Percentiles rank a stretch among this genome's conserved stretches.
Evolutionary conservation across 2,888 invertebrate genomes (phyloP).

Genomic region (Monoplex corrugatus): DNA sequence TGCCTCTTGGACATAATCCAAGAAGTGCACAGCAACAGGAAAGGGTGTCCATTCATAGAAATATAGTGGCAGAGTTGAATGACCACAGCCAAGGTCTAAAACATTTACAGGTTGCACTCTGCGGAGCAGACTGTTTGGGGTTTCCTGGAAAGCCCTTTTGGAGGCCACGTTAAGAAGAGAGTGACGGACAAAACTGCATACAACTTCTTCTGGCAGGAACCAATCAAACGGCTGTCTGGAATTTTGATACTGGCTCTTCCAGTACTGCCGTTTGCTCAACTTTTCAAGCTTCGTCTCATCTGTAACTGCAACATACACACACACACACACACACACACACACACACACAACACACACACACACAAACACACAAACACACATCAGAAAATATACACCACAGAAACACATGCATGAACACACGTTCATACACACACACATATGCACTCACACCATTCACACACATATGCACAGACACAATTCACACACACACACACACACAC

Average conservation of each 20-base stretch:
- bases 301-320: background rate
- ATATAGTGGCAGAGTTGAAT: conserved; percentile 42
- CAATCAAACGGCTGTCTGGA: conserved; percentile 37
- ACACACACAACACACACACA: too few relatives aligned
- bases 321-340: background rate
- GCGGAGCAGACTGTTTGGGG: background rate
- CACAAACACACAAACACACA: background rate
- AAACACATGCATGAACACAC: background rate
- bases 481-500: background rate
- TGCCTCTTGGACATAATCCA: conserved; percentile 55
- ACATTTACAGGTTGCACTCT: conserved; percentile 22
- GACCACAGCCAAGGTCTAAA: conserved; percentile 55
- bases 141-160: background rate
- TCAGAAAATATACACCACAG: background rate
- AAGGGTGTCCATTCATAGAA: conserved; percentile 39
- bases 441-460: background rate
- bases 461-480: background rate
- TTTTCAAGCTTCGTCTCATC: background rate
- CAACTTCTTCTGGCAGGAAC: conserved; percentile 25
- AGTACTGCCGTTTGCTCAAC: conserved; percentile 31
- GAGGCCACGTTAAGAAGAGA: conserved; percentile 17
- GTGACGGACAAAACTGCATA: background rate
- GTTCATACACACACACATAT: background rate
- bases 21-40: conserved; percentile 36
- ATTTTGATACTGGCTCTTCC: background rate